Percentiles rank a stretch among this genome's conserved stretches.
These are phyloP conservation scores for Hypothenemus hampei DNA, from an alignment of 1,140 invertebrate species.

Conservation along the genomic window DNA sequence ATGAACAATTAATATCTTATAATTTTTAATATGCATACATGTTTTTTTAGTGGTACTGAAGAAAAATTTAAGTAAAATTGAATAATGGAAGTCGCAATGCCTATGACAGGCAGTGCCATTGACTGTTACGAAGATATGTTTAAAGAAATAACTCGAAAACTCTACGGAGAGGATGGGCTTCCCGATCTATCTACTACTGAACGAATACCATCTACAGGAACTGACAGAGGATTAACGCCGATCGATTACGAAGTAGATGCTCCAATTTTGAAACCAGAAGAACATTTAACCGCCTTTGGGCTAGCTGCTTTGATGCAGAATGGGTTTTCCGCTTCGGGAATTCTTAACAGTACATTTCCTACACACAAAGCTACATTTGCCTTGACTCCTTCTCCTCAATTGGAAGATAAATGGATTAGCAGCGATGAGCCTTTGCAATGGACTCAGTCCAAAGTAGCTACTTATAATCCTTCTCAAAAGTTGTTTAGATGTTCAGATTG, in stretches of 20 bases:
- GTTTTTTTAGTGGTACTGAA: no score
- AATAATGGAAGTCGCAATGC: constrained; percentile 48
- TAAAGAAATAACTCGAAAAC: constrained; percentile 84
- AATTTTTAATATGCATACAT: no score
- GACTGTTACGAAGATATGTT: constrained; percentile 72
- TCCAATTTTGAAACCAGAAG: constrained; percentile 57
- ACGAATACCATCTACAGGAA: constrained; percentile 43
- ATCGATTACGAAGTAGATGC: constrained; percentile 47
- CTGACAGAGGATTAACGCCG: constrained; percentile 42
- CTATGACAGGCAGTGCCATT: constrained; percentile 49
- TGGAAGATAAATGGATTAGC: constrained; percentile 63
- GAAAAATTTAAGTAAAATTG: no score
- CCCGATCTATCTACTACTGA: constrained; percentile 49
- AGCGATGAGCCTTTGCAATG: constrained; percentile 63
- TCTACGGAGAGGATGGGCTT: constrained; percentile 77
- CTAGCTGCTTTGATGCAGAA: constrained; percentile 68
- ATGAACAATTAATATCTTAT: no score
- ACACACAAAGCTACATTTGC: constrained; percentile 44
- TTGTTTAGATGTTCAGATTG: constrained; percentile 71
- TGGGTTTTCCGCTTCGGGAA: constrained; percentile 58
- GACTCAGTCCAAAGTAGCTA: constrained; percentile 66
- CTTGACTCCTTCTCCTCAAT: constrained; percentile 41
- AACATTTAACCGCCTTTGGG: constrained; percentile 62
- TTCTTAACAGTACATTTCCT: constrained; percentile 53
- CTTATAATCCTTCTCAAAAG: constrained; percentile 66